Base-by-base conservation (phyloP, 2,113 vertebrate species). In the human (Homo sapiens) region DNA sequence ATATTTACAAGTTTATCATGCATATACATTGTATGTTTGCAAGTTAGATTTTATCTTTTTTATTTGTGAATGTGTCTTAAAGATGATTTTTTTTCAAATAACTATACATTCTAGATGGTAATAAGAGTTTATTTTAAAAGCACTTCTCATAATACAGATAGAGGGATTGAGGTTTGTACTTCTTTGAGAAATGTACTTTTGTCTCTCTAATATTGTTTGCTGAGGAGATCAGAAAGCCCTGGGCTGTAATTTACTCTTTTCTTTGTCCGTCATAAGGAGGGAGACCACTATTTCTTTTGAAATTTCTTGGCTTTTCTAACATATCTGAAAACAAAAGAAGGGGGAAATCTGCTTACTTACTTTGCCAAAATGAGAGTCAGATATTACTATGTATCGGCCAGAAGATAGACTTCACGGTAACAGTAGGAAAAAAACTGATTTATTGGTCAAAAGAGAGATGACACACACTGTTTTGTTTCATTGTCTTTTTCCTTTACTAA, bases 401-500 rank as follows among this genome's bases (percentile, higher is more conserved):
- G 68, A 96, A 90, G 12, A 90, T 0, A 91, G 12, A 95, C 7
- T 0, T 0, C n/a, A 10, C 16, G 73, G 25, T 92, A 95, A 57
- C 45, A 96, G 84, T 32, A 11, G 89, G 0, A 59, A 66, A 88
- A 97, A 97, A 97, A 23, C 0, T 27, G 85, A 98, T 8, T 83
- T 45, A 4, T 12, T 83, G 25, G 13, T 35, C 27, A 95, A 72
- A 1, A 86, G 45, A 94, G 38, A 93, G 14, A 96, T 59, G 45
- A 61, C 82, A 68, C 79, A 45, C 18, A 79, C 3, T 3, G 43
- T 89, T 66, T 93, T 97, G 90, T 95, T 50, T 40, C 89, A 76
- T 32, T 55, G 90, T 90, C 59, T 32, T 97, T 90, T 50, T 55
- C 27, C n/a, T 93, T 45, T 32, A 17, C 84, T 97, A 38, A 90